phyloP scores from a whole-genome alignment of 2,797 vertebrate genomes.

The Cirrhinus mrigala region DNA sequence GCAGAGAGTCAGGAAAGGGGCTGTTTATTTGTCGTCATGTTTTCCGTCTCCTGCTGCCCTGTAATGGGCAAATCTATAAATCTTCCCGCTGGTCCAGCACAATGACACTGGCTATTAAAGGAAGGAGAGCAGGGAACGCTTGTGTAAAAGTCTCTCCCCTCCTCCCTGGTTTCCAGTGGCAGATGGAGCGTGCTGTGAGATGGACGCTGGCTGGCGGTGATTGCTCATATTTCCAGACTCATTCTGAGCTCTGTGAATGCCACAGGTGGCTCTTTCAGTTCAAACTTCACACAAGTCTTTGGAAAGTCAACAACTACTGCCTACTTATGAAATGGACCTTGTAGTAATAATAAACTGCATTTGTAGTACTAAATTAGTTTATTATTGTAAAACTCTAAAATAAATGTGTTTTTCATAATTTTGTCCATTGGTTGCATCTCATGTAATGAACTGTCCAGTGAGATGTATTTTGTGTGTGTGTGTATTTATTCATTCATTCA shows the following conservation, averaged over 20 bases:
- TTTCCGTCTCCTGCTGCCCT: slow-evolving; percentile 39
- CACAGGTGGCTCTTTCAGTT: not conserved
- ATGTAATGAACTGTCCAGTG: not conserved
- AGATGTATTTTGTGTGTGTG: not conserved
- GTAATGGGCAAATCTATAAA: slow-evolving; percentile 51
- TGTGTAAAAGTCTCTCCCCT: not conserved
- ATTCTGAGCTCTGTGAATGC: not conserved
- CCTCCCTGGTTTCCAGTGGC: slow-evolving; percentile 22
- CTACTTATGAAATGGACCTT: not conserved
- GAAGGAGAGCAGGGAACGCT: slow-evolving; percentile 11
- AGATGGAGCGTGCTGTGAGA: slow-evolving; percentile 21
- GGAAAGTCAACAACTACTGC: not conserved
- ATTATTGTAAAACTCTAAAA: not conserved
- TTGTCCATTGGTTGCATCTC: not conserved
- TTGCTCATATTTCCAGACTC: slow-evolving; percentile 30
- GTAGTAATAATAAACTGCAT: not conserved
- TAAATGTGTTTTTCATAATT: too few species aligned
- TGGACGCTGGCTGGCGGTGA: not conserved
- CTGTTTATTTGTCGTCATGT: not conserved
- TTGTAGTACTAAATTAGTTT: not conserved
- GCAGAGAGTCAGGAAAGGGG: not conserved
- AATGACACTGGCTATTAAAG: slow-evolving; percentile 31
- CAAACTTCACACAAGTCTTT: not conserved
- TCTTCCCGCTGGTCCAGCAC: slow-evolving; percentile 24
- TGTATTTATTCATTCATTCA: too few species aligned